Evolutionary conservation across 2,113 vertebrate species (phyloP).

Genomic region (Cryptomyrus ogoouensis): DNA sequence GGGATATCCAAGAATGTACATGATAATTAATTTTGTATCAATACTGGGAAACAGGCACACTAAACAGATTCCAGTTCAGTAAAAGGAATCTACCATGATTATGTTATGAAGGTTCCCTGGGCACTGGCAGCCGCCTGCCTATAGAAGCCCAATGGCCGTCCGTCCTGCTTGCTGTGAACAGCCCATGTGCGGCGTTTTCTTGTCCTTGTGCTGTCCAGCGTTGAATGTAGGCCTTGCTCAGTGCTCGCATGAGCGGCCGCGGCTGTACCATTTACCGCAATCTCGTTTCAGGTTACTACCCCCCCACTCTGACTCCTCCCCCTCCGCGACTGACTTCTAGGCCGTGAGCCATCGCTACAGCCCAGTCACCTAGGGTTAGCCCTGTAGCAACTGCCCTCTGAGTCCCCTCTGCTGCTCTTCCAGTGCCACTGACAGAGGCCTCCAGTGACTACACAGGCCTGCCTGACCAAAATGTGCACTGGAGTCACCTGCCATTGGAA

Average conservation of each 20-base stretch:
- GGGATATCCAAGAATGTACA: not conserved
- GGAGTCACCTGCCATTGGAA: constrained; percentile 32
- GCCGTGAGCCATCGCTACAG: not conserved
- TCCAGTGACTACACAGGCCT: constrained; percentile 59
- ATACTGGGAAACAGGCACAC: not conserved
- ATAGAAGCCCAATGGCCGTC: not conserved
- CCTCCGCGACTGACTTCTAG: not conserved
- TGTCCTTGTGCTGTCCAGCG: not conserved
- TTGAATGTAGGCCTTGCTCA: not conserved
- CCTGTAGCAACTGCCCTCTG: constrained; percentile 39
- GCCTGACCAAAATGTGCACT: constrained; percentile 31
- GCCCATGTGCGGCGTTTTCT: not conserved
- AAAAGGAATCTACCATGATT: not conserved
- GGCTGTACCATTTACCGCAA: not conserved
- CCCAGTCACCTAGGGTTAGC: constrained; percentile 43
- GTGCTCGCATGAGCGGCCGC: not conserved
- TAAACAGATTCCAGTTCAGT: not conserved
- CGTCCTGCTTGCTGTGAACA: not conserved
- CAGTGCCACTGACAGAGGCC: constrained; percentile 44
- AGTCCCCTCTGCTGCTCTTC: constrained; percentile 32
- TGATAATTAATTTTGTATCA: not conserved
- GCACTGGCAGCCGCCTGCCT: not conserved
- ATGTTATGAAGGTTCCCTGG: not conserved
- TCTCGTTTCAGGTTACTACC: not conserved
- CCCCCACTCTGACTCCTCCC: not conserved